Evolutionary conservation across 2,888 invertebrate species (phyloP).

Genomic region (Xestia c-nigrum): DNA sequence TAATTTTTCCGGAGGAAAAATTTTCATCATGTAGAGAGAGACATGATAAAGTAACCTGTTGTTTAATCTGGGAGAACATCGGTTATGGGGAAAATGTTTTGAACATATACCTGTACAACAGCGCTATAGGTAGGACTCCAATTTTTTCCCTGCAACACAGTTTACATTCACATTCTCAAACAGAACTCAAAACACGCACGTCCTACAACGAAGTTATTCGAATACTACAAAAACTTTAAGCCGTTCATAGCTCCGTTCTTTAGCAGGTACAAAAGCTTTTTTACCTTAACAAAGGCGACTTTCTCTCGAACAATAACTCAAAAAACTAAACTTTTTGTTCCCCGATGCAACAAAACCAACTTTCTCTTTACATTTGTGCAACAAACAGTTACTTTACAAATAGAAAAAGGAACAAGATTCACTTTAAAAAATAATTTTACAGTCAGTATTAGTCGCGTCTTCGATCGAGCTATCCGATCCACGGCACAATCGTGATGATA

Average conservation of each 20-base stretch:
- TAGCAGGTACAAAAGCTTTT: slow-evolving; percentile 83
- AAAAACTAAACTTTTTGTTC: slow-evolving; percentile 81
- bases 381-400: slow-evolving; percentile 73
- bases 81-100: slow-evolving; percentile 70
- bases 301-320: slow-evolving; percentile 85
- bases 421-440: slow-evolving; percentile 72
- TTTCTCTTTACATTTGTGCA: slow-evolving; percentile 83
- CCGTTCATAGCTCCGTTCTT: slow-evolving; percentile 79
- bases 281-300: slow-evolving; percentile 83
- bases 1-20: slow-evolving; percentile 82
- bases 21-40: slow-evolving; percentile 76
- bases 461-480: slow-evolving; percentile 88
- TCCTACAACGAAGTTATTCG: slow-evolving; percentile 79
- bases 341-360: slow-evolving; percentile 79
- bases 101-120: slow-evolving; percentile 67
- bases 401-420: slow-evolving; percentile 62
- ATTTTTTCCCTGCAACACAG: slow-evolving; percentile 47
- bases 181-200: slow-evolving; percentile 78
- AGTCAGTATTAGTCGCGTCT: slow-evolving; percentile 79
- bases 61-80: slow-evolving; percentile 76
- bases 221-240: slow-evolving; percentile 85
- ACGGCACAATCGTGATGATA: slow-evolving; percentile 88
- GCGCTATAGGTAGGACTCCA: slow-evolving; percentile 32
- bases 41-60: slow-evolving; percentile 69
- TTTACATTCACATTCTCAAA: slow-evolving; percentile 59